A percentile compares a stretch with the other conserved stretches of the same genome.
phyloP scores from a whole-genome alignment of 1,140 invertebrate genomes.

The Helicoverpa zea region DNA sequence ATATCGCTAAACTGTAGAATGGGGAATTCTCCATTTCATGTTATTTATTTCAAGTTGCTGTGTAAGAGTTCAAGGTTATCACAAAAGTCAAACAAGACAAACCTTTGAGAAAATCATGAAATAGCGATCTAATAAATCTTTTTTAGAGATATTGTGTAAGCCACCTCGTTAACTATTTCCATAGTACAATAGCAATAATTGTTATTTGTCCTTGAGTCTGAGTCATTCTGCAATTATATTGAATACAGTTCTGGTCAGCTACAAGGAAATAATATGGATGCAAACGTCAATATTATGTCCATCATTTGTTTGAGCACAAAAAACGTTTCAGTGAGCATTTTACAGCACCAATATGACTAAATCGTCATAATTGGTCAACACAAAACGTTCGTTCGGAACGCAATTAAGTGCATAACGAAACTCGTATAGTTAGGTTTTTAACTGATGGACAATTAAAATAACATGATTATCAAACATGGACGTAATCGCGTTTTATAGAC shows the following conservation, averaged over 20 bases:
- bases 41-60: not conserved
- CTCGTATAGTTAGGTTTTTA: slow-evolving; percentile 4
- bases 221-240: slow-evolving; percentile 62
- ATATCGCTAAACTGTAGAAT: no score
- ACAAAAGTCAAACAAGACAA: not conserved
- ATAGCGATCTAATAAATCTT: not conserved
- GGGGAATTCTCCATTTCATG: not conserved
- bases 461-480: slow-evolving; percentile 35
- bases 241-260: slow-evolving; percentile 22
- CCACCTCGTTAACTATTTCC: slow-evolving; percentile 65
- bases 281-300: slow-evolving; percentile 21
- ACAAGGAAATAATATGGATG: slow-evolving; percentile 38
- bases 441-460: slow-evolving; percentile 24
- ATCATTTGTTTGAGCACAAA: slow-evolving; percentile 40
- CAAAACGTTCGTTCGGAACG: not conserved
- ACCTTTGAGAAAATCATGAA: not conserved
- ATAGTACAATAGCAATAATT: slow-evolving; percentile 63
- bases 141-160: slow-evolving; percentile 43
- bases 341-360: not conserved
- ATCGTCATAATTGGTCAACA: not conserved
- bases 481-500: slow-evolving; percentile 24
- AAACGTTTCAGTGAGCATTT: not conserved
- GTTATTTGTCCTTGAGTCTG: slow-evolving; percentile 64
- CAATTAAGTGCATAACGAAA: not conserved
- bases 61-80: slow-evolving; percentile 1